Base-by-base conservation (phyloP, 2,888 invertebrate genomes). In the Aproaerema taeniolella region DNA sequence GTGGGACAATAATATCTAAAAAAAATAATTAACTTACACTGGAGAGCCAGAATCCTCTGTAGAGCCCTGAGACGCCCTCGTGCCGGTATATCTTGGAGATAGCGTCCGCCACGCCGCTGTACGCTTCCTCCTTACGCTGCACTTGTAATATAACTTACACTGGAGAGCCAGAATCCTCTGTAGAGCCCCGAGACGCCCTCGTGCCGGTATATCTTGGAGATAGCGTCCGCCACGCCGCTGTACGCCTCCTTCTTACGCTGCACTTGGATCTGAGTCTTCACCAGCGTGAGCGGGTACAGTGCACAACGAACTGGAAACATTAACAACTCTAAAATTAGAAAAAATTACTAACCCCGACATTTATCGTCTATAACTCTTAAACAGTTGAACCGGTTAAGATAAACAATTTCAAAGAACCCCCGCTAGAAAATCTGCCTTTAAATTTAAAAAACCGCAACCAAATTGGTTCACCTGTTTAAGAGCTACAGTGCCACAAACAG, bases 1-100 rank as follows among this genome's bases (percentile, higher is more conserved):
- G n/a, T n/a, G n/a, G n/a, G n/a, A n/a, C n/a, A n/a, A n/a, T n/a
- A n/a, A n/a, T n/a, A n/a, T n/a, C n/a, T n/a, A n/a, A n/a, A n/a
- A n/a, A n/a, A n/a, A n/a, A n/a, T n/a, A n/a, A n/a, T n/a, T 16
- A 35, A 80, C 85, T 79, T 45, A 93, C 91, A 43, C 96, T 95
- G 39, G 96, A 97, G 42, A 98, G 89, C 96, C 97, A 97, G 72
- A 98, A 98, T 1, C 98, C 98, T 57, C 95, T 89, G 67, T 99
- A 99, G 0, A 99, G 83, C 0, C 97, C 98, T 3, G 92, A 85
- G 8, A 94, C 62, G 0, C 98, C 98, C 80, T 98, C 98, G 13
- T 90, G 82, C 39, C 86, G 88, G 58, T 95, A 92, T 55, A 98
- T 98, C 83, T 97, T 97, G 20, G 89, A 82, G 56, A 94, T 94